Evolutionary conservation across 2,113 vertebrate genomes (phyloP).

Genomic region (Hiodon alosoides): DNA sequence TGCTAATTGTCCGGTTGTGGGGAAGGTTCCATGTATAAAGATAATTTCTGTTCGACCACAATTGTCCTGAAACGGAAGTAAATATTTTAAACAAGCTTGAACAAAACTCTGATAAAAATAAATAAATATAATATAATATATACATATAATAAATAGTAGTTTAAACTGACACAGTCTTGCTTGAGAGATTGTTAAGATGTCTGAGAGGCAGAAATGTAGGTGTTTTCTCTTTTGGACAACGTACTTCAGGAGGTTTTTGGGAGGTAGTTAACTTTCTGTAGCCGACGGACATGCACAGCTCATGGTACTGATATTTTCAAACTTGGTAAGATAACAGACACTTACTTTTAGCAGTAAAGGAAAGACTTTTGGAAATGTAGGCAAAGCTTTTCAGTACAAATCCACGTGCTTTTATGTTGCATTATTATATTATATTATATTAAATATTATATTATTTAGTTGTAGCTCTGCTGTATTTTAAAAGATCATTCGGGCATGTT

Average conservation of each 20-base stretch:
- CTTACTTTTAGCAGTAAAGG: background rate
- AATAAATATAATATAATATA: background rate
- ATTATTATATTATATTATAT: background rate
- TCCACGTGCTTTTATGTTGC: too few species aligned
- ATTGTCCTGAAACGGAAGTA: slow-evolving; percentile 22
- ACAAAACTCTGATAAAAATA: too few species aligned
- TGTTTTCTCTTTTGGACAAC: too few species aligned
- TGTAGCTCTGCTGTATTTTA: too few species aligned
- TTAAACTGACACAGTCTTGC: background rate
- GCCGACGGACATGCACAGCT: background rate
- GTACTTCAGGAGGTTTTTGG: background rate
- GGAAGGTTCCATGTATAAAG: slow-evolving; percentile 29
- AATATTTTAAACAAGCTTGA: background rate
- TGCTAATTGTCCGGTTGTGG: slow-evolving; percentile 17
- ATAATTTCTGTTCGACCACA: slow-evolving; percentile 26
- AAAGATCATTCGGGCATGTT: too few species aligned
- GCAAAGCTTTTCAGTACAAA: background rate
- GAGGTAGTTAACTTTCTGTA: slow-evolving; percentile 2
- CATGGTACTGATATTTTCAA: background rate
- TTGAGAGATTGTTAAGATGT: background rate
- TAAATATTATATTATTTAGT: background rate
- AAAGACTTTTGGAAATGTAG: background rate
- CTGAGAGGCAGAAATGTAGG: slow-evolving; percentile 12
- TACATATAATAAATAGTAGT: background rate
- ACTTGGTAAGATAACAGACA: background rate